Conservation (phyloP, 2,113 vertebrate species). For the Pterocles burchelli region DNA sequence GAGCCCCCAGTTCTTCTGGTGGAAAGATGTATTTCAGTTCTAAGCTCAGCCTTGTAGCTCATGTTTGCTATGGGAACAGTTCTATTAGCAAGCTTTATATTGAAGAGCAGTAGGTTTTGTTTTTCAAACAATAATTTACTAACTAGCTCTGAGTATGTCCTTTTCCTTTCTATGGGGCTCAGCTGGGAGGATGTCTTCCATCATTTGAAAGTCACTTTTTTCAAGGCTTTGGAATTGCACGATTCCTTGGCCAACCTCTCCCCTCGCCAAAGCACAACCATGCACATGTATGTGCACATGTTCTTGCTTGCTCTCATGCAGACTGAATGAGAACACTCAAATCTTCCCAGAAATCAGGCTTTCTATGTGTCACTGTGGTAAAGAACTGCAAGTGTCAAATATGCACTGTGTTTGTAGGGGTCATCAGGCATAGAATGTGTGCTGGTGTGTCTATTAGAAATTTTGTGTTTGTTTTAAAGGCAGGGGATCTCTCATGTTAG, state of each 20-base stretch:
- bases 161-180: neutral
- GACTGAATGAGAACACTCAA: neutral
- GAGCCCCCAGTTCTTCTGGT: neutral
- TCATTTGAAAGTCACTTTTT: neutral
- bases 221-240: neutral
- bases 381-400: neutral
- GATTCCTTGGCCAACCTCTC: neutral
- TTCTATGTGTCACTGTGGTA: neutral
- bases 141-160: neutral
- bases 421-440: neutral
- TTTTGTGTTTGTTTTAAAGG: neutral
- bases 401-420: neutral
- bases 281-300: accelerated
- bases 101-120: neutral
- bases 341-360: neutral
- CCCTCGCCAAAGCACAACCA: too few species aligned
- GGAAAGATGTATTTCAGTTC: neutral
- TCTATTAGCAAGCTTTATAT: neutral
- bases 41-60: neutral
- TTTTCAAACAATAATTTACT: neutral
- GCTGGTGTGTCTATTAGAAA: neutral
- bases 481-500: neutral
- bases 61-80: neutral
- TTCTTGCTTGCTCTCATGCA: neutral
- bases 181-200: neutral